Base-by-base conservation (phyloP, 2,113 vertebrate species). In the Barbus barbus region DNA sequence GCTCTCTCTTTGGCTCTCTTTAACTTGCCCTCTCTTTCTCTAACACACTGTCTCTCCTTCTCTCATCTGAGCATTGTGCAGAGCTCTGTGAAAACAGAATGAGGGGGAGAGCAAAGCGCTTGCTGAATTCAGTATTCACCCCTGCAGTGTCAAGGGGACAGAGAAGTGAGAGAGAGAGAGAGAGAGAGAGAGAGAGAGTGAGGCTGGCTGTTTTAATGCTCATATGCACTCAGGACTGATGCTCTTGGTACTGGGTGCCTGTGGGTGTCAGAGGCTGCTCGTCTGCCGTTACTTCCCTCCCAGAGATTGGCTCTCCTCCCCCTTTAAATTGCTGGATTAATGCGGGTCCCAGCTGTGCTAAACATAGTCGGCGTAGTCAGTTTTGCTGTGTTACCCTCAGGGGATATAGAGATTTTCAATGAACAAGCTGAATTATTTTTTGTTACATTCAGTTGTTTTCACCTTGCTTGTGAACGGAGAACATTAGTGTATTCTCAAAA, bases 321-420 rank as follows among this genome's bases (percentile, higher is more conserved):
- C 83, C 48, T 46, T 58, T 77, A 81, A 77, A 83, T 78, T 51
- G 41, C 53, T 53, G 80, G 84, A 88, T 87, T 84, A 84, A 77
- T 74, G 28, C 2, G 41, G 58, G 44, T 84, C 81, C 58, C 53
- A 71, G 24, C 56, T 67, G 61, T 73, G 26, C 41, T 48, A 76
- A 80, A 78, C 61, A 81, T 69, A 81, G 38, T 48, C 61, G 8
- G 41, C 18, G 3, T 51, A 51, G 77, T 82, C 36, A 82, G 78
- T 26, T 46, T 79, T 81, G 67, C 76, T 84, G 69, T 67, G 67
- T 84, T 85, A 69, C 74, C 77, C 84, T 83, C 26, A 46, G 44
- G 69, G 76, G 58, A 89, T 75, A 41, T 41, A 16, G 24, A 16
- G 24, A 76, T 82, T 79, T 85, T 67, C 81, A 77, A 80, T 83